Evolutionary conservation across 2,113 vertebrate species (phyloP).

Genomic region (Ailuropoda melanoleuca): DNA sequence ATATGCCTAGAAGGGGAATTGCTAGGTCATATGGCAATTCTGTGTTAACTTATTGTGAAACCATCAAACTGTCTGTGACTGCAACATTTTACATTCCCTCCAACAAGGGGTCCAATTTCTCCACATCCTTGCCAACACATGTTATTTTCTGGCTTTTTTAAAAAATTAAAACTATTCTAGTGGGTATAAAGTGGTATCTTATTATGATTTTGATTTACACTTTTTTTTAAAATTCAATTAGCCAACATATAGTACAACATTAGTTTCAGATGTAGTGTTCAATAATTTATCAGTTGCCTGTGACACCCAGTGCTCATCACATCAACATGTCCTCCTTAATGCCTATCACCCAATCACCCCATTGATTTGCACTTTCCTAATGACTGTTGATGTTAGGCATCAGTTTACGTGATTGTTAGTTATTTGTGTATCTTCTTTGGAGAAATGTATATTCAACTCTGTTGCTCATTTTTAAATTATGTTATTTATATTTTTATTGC

Average conservation of each 20-base stretch:
- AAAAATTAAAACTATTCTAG: background rate
- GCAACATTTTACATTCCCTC: background rate
- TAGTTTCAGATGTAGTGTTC: background rate
- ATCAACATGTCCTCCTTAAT: background rate
- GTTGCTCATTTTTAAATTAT: background rate
- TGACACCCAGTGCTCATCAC: background rate
- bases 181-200: background rate
- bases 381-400: background rate
- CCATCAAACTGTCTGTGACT: background rate
- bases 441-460: background rate
- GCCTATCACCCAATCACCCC: background rate
- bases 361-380: background rate
- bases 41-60: background rate
- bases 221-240: background rate
- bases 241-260: background rate
- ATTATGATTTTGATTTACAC: background rate
- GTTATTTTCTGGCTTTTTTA: background rate
- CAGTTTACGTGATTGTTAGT: background rate
- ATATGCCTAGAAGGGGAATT: background rate
- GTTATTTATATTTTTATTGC: background rate
- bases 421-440: background rate
- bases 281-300: background rate
- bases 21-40: background rate
- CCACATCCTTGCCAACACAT: background rate
- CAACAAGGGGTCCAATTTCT: background rate